phyloP scores from a whole-genome alignment of 1,140 invertebrate genomes.

The Coenobita brevimanus region DNA sequence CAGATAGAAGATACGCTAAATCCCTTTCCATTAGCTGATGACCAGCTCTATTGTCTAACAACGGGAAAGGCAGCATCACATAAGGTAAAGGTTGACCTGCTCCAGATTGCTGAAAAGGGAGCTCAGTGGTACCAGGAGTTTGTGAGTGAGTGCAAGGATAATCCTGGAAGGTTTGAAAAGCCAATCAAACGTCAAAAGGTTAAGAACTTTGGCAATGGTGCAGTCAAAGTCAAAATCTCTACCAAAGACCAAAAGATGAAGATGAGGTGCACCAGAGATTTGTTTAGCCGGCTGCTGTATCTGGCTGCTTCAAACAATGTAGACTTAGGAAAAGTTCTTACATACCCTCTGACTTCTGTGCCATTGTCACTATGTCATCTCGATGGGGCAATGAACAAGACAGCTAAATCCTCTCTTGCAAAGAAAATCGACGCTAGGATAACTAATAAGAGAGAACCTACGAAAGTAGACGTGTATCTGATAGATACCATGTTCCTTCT shows the following conservation, averaged over 20 bases:
- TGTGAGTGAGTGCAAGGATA: slow-evolving; percentile 19
- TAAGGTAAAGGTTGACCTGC: not conserved
- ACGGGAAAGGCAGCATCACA: too few species aligned
- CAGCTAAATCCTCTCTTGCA: not conserved
- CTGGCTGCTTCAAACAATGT: too few species aligned
- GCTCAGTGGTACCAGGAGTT: not conserved
- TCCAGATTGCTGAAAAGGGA: slow-evolving; percentile 3
- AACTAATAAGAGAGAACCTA: slow-evolving; percentile 12
- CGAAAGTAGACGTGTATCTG: not conserved
- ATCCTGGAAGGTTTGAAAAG: slow-evolving; percentile 8
- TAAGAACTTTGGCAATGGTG: slow-evolving; percentile 4
- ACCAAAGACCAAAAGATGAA: slow-evolving; percentile 23
- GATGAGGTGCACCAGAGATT: slow-evolving; percentile 8
- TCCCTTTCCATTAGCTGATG: not conserved
- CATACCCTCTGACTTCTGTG: slow-evolving; percentile 16
- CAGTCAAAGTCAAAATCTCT: too few species aligned
- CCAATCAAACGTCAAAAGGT: not conserved
- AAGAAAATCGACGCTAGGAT: not conserved
- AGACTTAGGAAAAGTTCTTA: too few species aligned
- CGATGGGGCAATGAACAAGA: too few species aligned
- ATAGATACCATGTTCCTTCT: not conserved
- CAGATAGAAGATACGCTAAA: slow-evolving; percentile 8
- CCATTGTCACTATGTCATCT: too few species aligned
- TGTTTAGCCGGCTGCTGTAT: too few species aligned
- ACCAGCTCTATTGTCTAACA: slow-evolving; percentile 12